Evolutionary conservation across 2,113 vertebrate genomes (phyloP).

Genomic region (Ancistrus triradiatus): DNA sequence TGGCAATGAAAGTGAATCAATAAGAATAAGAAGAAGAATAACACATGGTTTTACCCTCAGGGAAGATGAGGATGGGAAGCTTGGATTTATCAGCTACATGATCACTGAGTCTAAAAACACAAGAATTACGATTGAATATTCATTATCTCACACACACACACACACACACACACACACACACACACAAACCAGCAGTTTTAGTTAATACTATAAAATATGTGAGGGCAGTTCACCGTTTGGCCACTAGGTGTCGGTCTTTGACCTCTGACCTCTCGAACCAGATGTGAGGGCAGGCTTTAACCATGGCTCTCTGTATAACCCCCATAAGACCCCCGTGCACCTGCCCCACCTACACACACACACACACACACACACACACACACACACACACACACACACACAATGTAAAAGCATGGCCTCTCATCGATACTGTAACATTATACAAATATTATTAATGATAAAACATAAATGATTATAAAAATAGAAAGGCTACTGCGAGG

Average conservation of each 20-base stretch:
- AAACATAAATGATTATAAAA: too few relatives aligned
- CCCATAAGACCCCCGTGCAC: slow-evolving; percentile 86
- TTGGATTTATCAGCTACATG: slow-evolving; percentile 82
- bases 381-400: slow-evolving; percentile 61
- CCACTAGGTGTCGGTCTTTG: slow-evolving; percentile 88
- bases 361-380: not conserved
- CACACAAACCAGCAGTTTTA: too few relatives aligned
- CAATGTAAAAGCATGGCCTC: too few relatives aligned
- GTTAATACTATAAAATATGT: not conserved
- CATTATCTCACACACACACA: not conserved
- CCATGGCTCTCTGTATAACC: slow-evolving; percentile 86
- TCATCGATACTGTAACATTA: too few relatives aligned
- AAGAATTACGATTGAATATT: not conserved
- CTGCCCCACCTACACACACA: slow-evolving; percentile 78
- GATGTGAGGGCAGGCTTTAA: slow-evolving; percentile 83
- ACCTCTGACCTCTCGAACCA: slow-evolving; percentile 94
- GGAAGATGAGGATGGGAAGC: slow-evolving; percentile 86
- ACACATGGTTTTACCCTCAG: slow-evolving; percentile 77
- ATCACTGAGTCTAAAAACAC: slow-evolving; percentile 71
- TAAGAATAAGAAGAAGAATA: too few relatives aligned
- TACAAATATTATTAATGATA: slow-evolving; percentile 48
- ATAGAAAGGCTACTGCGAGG: too few relatives aligned
- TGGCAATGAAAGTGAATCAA: too few relatives aligned
- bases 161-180: too few relatives aligned
- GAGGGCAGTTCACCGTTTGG: slow-evolving; percentile 73